phyloP scores from a whole-genome alignment of 1,140 invertebrate genomes.

The Ceratina calcarata region DNA sequence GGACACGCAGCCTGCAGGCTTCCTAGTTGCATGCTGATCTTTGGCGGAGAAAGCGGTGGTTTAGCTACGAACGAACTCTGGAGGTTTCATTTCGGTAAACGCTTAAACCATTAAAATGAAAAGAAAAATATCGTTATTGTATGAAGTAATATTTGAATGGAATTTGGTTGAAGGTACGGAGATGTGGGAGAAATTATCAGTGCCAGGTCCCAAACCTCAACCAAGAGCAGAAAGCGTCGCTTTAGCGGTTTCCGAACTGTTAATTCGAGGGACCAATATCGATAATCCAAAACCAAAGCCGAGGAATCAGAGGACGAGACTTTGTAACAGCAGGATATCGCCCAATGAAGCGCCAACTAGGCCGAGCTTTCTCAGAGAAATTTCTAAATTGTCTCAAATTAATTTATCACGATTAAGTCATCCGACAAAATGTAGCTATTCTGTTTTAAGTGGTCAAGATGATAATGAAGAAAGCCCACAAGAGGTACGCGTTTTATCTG shows the following conservation, averaged over 20 bases:
- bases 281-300: slow-evolving; percentile 71
- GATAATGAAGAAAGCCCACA: slow-evolving; percentile 86
- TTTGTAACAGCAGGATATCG: slow-evolving; percentile 76
- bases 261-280: slow-evolving; percentile 69
- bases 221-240: slow-evolving; percentile 81
- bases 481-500: slow-evolving; percentile 58
- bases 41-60: slow-evolving; percentile 90
- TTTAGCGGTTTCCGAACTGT: slow-evolving; percentile 56
- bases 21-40: slow-evolving; percentile 90
- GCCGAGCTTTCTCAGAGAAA: slow-evolving; percentile 85
- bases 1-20: slow-evolving; percentile 91
- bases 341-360: slow-evolving; percentile 68
- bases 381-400: slow-evolving; percentile 87
- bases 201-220: slow-evolving; percentile 86
- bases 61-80: slow-evolving; percentile 90
- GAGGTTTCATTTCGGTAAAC: slow-evolving; percentile 91
- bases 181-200: slow-evolving; percentile 88
- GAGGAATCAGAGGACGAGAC: slow-evolving; percentile 75
- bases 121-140: not conserved
- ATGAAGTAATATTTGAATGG: not conserved
- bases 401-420: slow-evolving; percentile 86
- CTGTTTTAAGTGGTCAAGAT: slow-evolving; percentile 84
- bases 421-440: slow-evolving; percentile 86
- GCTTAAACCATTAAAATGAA: not conserved
- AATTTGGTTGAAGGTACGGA: slow-evolving; percentile 83